Percentiles rank a stretch among this genome's conserved stretches.
Conservation (phyloP, 2,113 vertebrate genomes). For the Elgaria multicarinata region DNA sequence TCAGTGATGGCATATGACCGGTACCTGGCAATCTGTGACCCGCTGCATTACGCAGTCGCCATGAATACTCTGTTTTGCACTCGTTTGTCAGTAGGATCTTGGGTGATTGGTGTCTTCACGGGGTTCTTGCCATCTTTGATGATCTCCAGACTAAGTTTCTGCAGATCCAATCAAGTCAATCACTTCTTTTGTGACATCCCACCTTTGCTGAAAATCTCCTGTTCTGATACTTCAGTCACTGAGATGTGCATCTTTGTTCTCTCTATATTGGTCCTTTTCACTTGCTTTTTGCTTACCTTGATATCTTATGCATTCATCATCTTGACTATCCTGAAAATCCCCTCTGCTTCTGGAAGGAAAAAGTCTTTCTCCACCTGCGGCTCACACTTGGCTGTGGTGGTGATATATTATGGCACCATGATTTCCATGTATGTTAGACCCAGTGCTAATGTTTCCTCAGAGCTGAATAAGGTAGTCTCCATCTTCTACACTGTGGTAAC, state of each 20-base stretch:
- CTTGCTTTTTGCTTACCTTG: slow-evolving; percentile 62
- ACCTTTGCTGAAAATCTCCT: slow-evolving; percentile 55
- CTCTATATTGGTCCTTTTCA: slow-evolving; percentile 56
- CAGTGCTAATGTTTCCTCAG: slow-evolving; percentile 34
- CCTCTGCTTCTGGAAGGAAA: slow-evolving; percentile 38
- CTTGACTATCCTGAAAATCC: slow-evolving; percentile 57
- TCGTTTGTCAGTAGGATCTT: slow-evolving; percentile 41
- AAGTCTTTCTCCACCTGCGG: slow-evolving; percentile 64
- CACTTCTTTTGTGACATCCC: slow-evolving; percentile 70
- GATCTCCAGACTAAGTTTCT: slow-evolving; percentile 63
- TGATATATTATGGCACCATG: slow-evolving; percentile 68
- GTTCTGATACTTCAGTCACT: slow-evolving; percentile 32
- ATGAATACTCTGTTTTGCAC: slow-evolving; percentile 46
- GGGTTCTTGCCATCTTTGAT: slow-evolving; percentile 59
- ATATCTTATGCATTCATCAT: slow-evolving; percentile 60
- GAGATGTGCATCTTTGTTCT: slow-evolving; percentile 53
- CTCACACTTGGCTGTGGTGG: slow-evolving; percentile 63
- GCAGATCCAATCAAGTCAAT: slow-evolving; percentile 55
- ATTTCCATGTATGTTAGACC: slow-evolving; percentile 66
- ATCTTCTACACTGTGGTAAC: slow-evolving; percentile 67
- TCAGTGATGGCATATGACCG: slow-evolving; percentile 61
- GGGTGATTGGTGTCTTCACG: slow-evolving; percentile 53
- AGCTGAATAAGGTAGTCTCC: slow-evolving; percentile 60
- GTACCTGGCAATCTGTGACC: slow-evolving; percentile 64
- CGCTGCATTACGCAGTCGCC: slow-evolving; percentile 46